phyloP scores from a whole-genome alignment of 2,888 invertebrate genomes.

The Netelia virgata region DNA sequence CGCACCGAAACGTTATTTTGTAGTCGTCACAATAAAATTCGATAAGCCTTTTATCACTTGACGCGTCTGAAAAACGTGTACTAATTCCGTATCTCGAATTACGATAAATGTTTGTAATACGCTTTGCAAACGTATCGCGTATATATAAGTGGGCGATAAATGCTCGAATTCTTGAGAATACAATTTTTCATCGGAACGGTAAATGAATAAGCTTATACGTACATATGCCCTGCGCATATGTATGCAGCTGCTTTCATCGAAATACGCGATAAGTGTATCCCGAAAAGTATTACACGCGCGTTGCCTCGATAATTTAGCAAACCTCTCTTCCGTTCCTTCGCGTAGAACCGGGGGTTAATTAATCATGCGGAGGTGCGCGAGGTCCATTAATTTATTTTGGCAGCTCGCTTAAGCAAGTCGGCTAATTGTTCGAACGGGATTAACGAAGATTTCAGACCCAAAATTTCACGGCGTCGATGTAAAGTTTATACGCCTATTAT shows the following conservation, averaged over 20 bases:
- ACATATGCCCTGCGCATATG: neutral
- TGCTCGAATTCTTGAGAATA: neutral
- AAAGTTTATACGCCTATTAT: neutral
- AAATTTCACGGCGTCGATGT: neutral
- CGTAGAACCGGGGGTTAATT: slow-evolving; percentile 34
- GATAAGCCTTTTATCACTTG: neutral
- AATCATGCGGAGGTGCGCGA: slow-evolving; percentile 42
- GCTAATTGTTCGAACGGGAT: slow-evolving; percentile 57
- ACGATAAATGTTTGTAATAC: too few species aligned
- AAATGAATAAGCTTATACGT: neutral
- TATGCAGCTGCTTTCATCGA: neutral
- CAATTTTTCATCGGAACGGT: neutral
- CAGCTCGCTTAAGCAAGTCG: slow-evolving; percentile 62
- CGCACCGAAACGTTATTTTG: neutral
- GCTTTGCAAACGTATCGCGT: too few species aligned
- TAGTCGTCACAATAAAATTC: too few species aligned
- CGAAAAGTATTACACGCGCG: neutral
- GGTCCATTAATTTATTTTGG: slow-evolving; percentile 55
- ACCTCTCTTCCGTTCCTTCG: neutral
- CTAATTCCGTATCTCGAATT: too few species aligned
- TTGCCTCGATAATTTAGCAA: neutral
- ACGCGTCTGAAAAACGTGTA: too few species aligned
- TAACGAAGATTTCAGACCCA: slow-evolving; percentile 34
- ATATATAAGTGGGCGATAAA: too few species aligned
- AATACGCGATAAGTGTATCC: neutral